Evolutionary conservation across 2,888 invertebrate genomes (phyloP), one percentile per base, ranked within the genome.

Genomic region (Volucella inflata): DNA sequence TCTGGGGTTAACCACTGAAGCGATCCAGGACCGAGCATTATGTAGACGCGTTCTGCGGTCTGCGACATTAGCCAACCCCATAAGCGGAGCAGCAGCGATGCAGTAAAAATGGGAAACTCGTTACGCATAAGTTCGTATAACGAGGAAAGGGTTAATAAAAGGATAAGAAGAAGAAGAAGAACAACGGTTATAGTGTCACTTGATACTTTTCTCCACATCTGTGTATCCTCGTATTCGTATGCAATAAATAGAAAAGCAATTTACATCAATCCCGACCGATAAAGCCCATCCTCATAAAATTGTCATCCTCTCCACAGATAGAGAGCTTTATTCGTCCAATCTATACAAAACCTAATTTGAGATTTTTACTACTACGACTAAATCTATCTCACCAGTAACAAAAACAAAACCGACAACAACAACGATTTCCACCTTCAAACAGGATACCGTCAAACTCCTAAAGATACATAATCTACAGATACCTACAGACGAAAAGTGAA

Each of bases 221-320:
- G 50, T 57, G n/a, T 55, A 30, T 0, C 30, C 6, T 2, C 30
- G 21, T 30, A 30, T 30, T 30, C 30, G 30, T 30, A 14, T 21
- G 38, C 67, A 68, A 60, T 76, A 68, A 71, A 64, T 48, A 53
- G 40, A 65, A 59, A 75, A 71, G 55, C 46, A 77, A 68, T 70
- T 62, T 77, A 38, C 53, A 78, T 78, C 51, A 64, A 42, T 70
- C 51, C 53, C 53, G 44, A 60, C 44, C 51, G 51, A 67, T 51
- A 11, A 16, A 75, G 65, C 46, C n/a, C 48, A 12, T 17, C 21
- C 30, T 2, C 10, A 8, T 3, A 40, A 16, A 21, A 14, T 36
- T 14, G 4, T 17, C 16, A 42, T 67, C 53, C 21, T 53, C 21
- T 8, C 16, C 9, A 42, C 6, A 59, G 9, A n/a, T n/a, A 44